Conservation (phyloP, 2,888 invertebrate genomes). For the Liposcelis brunnea region DNA sequence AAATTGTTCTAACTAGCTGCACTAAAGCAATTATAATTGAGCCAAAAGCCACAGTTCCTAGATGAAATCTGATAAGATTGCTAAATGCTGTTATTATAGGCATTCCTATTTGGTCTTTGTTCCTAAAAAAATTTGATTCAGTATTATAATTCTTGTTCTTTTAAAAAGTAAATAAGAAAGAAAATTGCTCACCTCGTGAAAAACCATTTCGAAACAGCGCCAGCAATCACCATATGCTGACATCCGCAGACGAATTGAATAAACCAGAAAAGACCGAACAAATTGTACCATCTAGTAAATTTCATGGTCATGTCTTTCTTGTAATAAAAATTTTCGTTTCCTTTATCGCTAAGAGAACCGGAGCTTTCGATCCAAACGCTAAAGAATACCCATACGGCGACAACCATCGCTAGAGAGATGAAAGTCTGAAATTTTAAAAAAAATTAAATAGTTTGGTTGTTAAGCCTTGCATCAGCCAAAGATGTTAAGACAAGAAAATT, state of each 20-base stretch:
- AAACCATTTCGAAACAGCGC: slow-evolving; percentile 47
- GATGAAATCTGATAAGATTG: slow-evolving; percentile 43
- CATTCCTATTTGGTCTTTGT: slow-evolving; percentile 27
- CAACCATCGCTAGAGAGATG: slow-evolving; percentile 31
- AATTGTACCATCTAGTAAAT: slow-evolving; percentile 31
- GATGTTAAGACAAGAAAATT: too few relatives aligned
- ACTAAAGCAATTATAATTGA: slow-evolving; percentile 54
- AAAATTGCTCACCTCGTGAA: slow-evolving; percentile 34
- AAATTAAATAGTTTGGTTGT: too few relatives aligned
- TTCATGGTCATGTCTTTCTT: slow-evolving; percentile 28
- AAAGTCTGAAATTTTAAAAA: slow-evolving; percentile 33
- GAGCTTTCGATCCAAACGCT: slow-evolving; percentile 44
- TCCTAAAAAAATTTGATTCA: slow-evolving; percentile 24
- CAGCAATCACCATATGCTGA: slow-evolving; percentile 48
- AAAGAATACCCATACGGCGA: slow-evolving; percentile 39
- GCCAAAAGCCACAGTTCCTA: slow-evolving; percentile 62
- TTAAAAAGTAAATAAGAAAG: background rate
- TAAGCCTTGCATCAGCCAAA: too few relatives aligned
- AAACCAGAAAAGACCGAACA: slow-evolving; percentile 46
- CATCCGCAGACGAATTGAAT: slow-evolving; percentile 46
- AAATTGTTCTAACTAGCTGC: slow-evolving; percentile 39
- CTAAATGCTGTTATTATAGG: slow-evolving; percentile 31
- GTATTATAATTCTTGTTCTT: background rate
- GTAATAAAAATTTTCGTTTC: slow-evolving; percentile 22
- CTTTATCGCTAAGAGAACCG: slow-evolving; percentile 26